phyloP scores from a whole-genome alignment of 2,113 vertebrate genomes.

The Silurus asotus region DNA sequence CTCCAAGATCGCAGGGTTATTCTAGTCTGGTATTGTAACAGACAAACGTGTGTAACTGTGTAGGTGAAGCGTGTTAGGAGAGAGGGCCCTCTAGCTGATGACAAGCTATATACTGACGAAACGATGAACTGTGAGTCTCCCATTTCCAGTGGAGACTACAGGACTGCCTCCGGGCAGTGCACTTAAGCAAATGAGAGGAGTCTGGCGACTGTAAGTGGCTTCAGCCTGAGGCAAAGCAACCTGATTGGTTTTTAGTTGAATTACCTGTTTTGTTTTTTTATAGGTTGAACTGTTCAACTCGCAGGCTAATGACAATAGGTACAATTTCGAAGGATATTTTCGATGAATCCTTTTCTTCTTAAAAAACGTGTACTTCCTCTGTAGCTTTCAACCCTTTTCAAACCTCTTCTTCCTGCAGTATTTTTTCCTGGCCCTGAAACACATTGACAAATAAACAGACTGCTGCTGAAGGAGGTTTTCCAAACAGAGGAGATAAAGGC shows the following conservation, averaged over 20 bases:
- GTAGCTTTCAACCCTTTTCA: neutral
- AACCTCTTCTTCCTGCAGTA: conserved; percentile 4
- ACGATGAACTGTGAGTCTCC: conserved; percentile 60
- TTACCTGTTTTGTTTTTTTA: conserved; percentile 40
- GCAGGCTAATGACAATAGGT: conserved; percentile 6
- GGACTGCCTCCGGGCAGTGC: conserved; percentile 34
- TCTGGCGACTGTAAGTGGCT: conserved; percentile 39
- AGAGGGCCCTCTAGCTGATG: conserved; percentile 41
- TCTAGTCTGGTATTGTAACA: neutral
- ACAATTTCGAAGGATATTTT: conserved; percentile 6
- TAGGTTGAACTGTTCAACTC: conserved; percentile 33
- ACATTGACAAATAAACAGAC: conserved; percentile 29
- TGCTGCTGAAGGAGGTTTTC: conserved; percentile 61
- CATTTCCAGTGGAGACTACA: conserved; percentile 30
- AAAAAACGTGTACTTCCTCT: conserved; percentile 40
- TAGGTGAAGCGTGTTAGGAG: conserved; percentile 42
- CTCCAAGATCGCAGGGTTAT: neutral
- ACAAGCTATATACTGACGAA: conserved; percentile 50
- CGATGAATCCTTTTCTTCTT: neutral
- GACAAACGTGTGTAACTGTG: conserved; percentile 8
- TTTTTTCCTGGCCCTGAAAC: neutral
- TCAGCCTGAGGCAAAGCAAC: conserved; percentile 33
- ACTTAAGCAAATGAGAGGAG: conserved; percentile 42
- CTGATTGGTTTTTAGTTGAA: conserved; percentile 45
- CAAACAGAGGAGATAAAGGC: conserved; percentile 72